These are phyloP conservation scores for Bibio marci DNA, from an alignment of 2,888 invertebrate genomes.

Conservation along the genomic window DNA sequence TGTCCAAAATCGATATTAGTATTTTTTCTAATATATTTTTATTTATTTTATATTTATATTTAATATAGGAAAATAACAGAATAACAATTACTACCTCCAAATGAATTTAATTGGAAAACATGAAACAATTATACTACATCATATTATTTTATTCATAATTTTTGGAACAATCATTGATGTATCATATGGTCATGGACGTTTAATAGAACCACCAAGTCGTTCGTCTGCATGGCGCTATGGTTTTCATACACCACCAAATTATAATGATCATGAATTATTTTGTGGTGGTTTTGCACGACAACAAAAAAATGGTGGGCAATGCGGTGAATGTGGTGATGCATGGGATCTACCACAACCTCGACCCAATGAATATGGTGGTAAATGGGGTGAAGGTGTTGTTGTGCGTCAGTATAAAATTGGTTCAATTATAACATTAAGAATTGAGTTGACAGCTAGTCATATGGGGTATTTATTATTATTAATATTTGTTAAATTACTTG, in stretches of 20 bases:
- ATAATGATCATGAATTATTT: constrained; percentile 76
- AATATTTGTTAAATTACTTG: background rate
- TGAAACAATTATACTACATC: no score
- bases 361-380: constrained; percentile 67
- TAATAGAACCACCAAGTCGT: constrained; percentile 67
- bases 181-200: constrained; percentile 24
- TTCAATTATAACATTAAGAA: constrained; percentile 47
- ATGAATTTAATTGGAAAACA: no score
- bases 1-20: no score
- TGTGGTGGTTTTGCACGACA: constrained; percentile 78
- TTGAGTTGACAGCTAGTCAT: constrained; percentile 79
- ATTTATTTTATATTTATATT: no score
- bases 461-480: constrained; percentile 35
- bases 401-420: constrained; percentile 60
- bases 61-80: no score
- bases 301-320: constrained; percentile 68
- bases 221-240: constrained; percentile 82
- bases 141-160: no score
- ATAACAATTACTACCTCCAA: no score
- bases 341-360: constrained; percentile 57
- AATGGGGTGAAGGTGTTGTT: constrained; percentile 65
- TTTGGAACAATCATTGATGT: no score
- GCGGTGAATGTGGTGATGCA: constrained; percentile 74
- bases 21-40: no score
- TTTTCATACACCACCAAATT: constrained; percentile 73